Conservation (phyloP, 2,113 vertebrate species). For the Aleadryas rufinucha region DNA sequence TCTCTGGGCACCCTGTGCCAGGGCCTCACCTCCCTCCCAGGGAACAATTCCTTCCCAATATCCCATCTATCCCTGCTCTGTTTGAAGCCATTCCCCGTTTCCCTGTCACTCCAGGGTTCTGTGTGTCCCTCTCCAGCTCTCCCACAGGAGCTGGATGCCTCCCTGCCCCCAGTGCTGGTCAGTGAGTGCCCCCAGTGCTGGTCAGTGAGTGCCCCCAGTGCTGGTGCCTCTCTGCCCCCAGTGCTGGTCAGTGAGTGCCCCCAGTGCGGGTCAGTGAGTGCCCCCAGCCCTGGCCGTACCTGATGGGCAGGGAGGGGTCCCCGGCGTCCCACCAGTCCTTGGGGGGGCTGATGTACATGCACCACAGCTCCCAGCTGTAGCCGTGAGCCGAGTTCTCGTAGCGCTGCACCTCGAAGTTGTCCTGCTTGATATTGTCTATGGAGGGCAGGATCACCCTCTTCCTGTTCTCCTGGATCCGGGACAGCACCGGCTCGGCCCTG, state of each 20-base stretch:
- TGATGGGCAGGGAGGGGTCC: slow-evolving; percentile 92
- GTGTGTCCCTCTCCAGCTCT: background rate
- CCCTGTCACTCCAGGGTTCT: background rate
- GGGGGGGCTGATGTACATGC: slow-evolving; percentile 97
- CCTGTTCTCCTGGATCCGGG: slow-evolving; percentile 89
- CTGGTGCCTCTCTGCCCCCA: no score
- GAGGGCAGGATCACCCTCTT: slow-evolving; percentile 91
- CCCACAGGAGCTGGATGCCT: background rate
- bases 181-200: background rate
- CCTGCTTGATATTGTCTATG: slow-evolving; percentile 97
- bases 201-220: background rate
- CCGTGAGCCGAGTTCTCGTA: slow-evolving; percentile 94
- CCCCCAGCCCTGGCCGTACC: slow-evolving; percentile 52
- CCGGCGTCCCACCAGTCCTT: slow-evolving; percentile 97
- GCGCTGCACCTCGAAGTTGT: slow-evolving; percentile 93
- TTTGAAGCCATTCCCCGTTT: no score
- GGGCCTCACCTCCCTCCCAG: background rate
- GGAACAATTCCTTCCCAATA: background rate
- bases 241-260: background rate
- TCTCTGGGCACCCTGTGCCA: background rate
- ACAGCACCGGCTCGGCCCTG: slow-evolving; percentile 94
- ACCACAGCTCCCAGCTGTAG: slow-evolving; percentile 99
- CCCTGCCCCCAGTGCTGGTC: background rate
- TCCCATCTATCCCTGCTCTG: accelerated
- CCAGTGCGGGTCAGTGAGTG: background rate